phyloP scores from a whole-genome alignment of 2,888 invertebrate genomes.

The Pollenia labialis region DNA sequence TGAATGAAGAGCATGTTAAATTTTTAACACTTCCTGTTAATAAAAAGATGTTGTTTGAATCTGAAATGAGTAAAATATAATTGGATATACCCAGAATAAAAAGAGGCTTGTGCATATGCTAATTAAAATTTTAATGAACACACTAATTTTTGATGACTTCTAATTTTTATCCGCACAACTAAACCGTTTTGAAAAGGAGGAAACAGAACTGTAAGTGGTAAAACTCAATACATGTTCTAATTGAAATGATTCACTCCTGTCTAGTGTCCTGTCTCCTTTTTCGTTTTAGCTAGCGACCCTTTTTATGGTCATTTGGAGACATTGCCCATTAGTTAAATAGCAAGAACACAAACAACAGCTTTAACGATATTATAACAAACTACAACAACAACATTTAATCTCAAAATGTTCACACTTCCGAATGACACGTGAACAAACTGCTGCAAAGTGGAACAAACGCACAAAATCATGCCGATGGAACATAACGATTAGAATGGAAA shows the following conservation, averaged over 20 bases:
- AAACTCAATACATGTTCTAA: not conserved
- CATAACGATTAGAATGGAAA: conserved; percentile 47
- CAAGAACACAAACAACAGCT: conserved; percentile 23
- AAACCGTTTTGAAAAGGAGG: not conserved
- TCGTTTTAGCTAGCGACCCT: conserved; percentile 34
- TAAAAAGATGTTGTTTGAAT: not conserved
- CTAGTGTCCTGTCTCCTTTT: not conserved
- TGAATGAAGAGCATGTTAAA: not conserved
- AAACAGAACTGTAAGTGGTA: not conserved
- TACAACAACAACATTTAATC: conserved; percentile 69
- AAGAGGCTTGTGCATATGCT: not conserved
- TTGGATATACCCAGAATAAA: conserved; percentile 17
- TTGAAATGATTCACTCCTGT: conserved; percentile 46
- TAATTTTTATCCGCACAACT: conserved; percentile 21
- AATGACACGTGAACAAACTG: conserved; percentile 75
- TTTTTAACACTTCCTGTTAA: conserved; percentile 7
- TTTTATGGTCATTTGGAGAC: conserved; percentile 62
- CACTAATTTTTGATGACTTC: conserved; percentile 37
- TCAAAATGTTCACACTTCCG: conserved; percentile 76
- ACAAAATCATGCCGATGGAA: conserved; percentile 53
- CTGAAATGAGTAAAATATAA: conserved; percentile 3
- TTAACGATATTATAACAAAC: conserved; percentile 54
- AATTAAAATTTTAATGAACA: conserved; percentile 52
- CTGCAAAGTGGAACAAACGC: conserved; percentile 47
- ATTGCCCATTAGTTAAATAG: conserved; percentile 50